Conservation (phyloP, 2,888 invertebrate species). For the Xestia rhomboidea region DNA sequence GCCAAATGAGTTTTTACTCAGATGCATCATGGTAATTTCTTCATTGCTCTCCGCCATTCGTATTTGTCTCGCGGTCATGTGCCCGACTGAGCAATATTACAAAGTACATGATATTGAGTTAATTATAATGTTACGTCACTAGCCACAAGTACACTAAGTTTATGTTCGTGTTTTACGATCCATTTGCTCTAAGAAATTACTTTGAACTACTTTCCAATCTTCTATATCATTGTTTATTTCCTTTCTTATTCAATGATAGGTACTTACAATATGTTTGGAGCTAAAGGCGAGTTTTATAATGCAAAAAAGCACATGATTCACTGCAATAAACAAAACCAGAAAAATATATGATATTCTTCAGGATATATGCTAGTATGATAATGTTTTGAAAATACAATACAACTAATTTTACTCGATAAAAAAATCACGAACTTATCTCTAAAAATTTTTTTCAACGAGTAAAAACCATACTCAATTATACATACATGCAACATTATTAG, state of each 20-base stretch:
- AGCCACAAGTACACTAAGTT: conserved; percentile 42
- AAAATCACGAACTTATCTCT: too few relatives aligned
- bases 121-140: conserved; percentile 52
- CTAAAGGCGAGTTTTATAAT: too few relatives aligned
- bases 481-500: too few relatives aligned
- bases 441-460: too few relatives aligned
- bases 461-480: too few relatives aligned
- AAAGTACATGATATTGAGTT: conserved; percentile 45
- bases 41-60: conserved; percentile 5
- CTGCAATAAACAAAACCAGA: too few relatives aligned
- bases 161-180: conserved; percentile 56
- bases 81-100: conserved; percentile 18
- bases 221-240: conserved; percentile 19
- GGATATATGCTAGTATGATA: too few relatives aligned
- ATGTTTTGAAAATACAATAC: too few relatives aligned
- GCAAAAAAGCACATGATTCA: too few relatives aligned
- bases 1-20: background rate
- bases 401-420: too few relatives aligned
- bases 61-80: conserved; percentile 29
- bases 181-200: conserved; percentile 51
- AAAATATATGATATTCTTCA: too few relatives aligned
- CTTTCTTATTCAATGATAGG: conserved; percentile 30
- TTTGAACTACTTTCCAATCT: conserved; percentile 52
- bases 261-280: background rate
- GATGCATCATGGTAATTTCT: conserved; percentile 12